A percentile compares a stretch with the other conserved stretches of the same genome.
These are phyloP conservation scores for Dasysyrphus albostriatus DNA, from an alignment of 2,888 invertebrate genomes.

Conservation along the genomic window DNA sequence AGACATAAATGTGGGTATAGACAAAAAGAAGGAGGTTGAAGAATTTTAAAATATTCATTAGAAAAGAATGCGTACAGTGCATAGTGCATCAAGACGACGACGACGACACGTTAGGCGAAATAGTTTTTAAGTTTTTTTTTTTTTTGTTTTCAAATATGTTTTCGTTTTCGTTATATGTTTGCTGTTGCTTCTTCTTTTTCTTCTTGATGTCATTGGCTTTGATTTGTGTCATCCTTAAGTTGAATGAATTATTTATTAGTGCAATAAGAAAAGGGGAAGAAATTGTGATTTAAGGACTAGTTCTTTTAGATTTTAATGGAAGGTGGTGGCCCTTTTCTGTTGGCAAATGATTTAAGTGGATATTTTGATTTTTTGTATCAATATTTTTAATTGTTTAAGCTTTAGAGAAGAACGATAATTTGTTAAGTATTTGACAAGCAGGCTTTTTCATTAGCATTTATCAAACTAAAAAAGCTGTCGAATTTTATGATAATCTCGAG, in stretches of 20 bases:
- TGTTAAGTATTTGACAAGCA: not conserved
- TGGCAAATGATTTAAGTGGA: not conserved
- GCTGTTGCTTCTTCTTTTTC: not conserved
- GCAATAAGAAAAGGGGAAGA: not conserved
- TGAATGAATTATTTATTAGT: constrained; percentile 50
- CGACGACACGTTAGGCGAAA: constrained; percentile 29
- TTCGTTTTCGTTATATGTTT: constrained; percentile 12
- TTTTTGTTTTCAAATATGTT: constrained; percentile 9
- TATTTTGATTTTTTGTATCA: not conserved
- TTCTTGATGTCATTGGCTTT: constrained; percentile 62
- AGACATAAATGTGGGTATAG: not conserved
- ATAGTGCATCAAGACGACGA: constrained; percentile 50
- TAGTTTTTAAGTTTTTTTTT: constrained; percentile 39
- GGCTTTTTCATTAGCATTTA: not conserved
- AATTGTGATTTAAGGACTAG: constrained; percentile 15
- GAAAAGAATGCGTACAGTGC: constrained; percentile 68
- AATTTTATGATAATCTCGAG: too few relatives aligned
- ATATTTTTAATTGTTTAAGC: constrained; percentile 2
- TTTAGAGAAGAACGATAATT: not conserved
- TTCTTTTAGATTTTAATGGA: not conserved
- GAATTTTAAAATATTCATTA: constrained; percentile 71
- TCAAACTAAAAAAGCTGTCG: not conserved
- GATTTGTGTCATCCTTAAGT: constrained; percentile 62
- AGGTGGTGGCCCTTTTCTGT: not conserved
- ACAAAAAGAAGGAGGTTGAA: constrained; percentile 20